Conservation (phyloP, 2,113 vertebrate genomes). For the Eclectus roratus region DNA sequence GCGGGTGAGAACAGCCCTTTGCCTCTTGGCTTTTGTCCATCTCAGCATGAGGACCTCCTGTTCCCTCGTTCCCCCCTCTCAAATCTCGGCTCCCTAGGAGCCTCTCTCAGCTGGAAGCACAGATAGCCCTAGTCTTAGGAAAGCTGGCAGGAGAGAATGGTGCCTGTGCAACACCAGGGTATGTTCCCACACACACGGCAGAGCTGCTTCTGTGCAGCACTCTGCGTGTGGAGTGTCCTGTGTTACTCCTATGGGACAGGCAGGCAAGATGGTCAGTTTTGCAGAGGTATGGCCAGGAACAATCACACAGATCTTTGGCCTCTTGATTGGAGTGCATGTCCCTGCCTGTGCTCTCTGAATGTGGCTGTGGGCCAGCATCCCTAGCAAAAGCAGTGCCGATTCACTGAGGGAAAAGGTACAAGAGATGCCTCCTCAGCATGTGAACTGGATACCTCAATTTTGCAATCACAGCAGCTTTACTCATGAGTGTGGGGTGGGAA, state of each 20-base stretch:
- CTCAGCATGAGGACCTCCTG: no score
- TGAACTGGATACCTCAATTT: not conserved
- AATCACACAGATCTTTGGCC: not conserved
- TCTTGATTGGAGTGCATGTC: not conserved
- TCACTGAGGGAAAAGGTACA: not conserved
- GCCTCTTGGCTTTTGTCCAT: not conserved
- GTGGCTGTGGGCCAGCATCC: not conserved
- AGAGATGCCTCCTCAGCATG: not conserved
- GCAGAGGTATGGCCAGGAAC: not conserved
- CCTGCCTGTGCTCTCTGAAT: accelerated
- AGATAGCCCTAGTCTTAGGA: not conserved
- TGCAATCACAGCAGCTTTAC: not conserved
- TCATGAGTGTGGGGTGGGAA: not conserved
- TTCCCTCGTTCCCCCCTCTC: not conserved
- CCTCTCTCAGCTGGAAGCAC: not conserved
- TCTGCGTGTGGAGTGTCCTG: not conserved
- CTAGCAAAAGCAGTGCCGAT: not conserved
- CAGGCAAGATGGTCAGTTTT: accelerated
- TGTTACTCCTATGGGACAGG: accelerated
- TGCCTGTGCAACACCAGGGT: accelerated
- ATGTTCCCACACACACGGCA: accelerated
- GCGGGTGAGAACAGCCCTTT: not conserved
- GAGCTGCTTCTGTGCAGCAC: not conserved
- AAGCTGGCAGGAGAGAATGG: not conserved
- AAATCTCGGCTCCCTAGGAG: not conserved